Conservation (phyloP, 2,888 invertebrate genomes). For the Allacma fusca region DNA sequence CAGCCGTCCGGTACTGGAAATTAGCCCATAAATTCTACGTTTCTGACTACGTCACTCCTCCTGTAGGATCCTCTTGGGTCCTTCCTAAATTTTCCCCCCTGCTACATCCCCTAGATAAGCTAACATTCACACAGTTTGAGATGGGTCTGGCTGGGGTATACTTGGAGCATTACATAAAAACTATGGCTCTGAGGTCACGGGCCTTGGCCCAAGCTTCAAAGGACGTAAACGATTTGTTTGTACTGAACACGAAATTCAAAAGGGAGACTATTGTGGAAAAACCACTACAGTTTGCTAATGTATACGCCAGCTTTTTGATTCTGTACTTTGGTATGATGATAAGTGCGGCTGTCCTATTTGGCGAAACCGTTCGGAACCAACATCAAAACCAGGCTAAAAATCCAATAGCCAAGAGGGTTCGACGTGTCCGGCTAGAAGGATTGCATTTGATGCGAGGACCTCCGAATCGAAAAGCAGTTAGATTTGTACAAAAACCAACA, state of each 20-base stretch:
- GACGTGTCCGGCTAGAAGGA: neutral
- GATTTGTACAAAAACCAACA: neutral
- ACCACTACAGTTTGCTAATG: conserved; percentile 54
- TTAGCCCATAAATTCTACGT: conserved; percentile 53
- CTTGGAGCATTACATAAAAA: conserved; percentile 51
- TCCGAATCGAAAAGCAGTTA: neutral
- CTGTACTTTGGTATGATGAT: conserved; percentile 50
- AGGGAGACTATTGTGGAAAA: conserved; percentile 51
- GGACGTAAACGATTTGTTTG: conserved; percentile 51
- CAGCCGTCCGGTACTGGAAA: conserved; percentile 58
- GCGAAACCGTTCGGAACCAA: conserved; percentile 41
- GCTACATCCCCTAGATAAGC: conserved; percentile 50
- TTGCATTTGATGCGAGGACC: neutral
- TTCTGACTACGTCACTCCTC: conserved; percentile 59
- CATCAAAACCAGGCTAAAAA: conserved; percentile 17
- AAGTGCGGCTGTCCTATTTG: conserved; percentile 24
- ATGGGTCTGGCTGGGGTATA: conserved; percentile 57
- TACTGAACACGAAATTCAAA: conserved; percentile 52
- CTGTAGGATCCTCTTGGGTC: conserved; percentile 59
- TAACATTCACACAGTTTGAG: conserved; percentile 53
- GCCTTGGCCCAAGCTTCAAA: conserved; percentile 48
- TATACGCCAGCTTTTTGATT: conserved; percentile 58
- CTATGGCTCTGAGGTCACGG: conserved; percentile 48
- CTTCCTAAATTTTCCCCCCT: conserved; percentile 58
- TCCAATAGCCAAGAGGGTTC: neutral